Evolutionary conservation across 2,113 vertebrate genomes (phyloP).

Genomic region (Embiotoca jacksoni): DNA sequence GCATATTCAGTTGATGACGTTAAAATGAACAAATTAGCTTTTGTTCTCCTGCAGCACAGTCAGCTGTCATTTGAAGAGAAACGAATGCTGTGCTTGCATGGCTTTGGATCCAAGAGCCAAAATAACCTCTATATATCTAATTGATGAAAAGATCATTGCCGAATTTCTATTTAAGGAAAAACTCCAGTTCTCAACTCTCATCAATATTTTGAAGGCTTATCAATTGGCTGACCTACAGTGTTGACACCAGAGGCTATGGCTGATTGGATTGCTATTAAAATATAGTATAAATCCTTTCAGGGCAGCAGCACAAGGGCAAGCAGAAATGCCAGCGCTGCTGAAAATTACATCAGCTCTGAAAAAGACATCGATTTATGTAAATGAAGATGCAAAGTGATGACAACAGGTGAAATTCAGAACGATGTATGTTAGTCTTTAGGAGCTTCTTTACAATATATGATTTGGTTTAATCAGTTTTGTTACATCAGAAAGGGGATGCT

Average conservation of each 20-base stretch:
- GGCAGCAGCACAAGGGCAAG: conserved; percentile 33
- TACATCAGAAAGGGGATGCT: neutral
- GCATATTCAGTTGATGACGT: conserved; percentile 14
- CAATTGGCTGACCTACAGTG: conserved; percentile 65
- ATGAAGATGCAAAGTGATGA: conserved; percentile 19
- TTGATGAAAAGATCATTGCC: conserved; percentile 29
- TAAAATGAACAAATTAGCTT: conserved; percentile 39
- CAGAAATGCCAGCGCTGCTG: conserved; percentile 42
- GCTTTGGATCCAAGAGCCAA: too few species aligned
- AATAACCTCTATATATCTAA: conserved; percentile 14
- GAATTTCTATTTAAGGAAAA: conserved; percentile 42
- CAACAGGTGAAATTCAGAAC: neutral
- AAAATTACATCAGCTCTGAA: conserved; percentile 23
- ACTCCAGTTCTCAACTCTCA: conserved; percentile 26
- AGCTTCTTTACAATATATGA: too few species aligned
- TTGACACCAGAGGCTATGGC: conserved; percentile 62
- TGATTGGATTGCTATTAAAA: conserved; percentile 71
- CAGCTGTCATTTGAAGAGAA: too few species aligned
- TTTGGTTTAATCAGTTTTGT: neutral
- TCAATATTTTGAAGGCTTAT: conserved; percentile 68
- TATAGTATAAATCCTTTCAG: conserved; percentile 54
- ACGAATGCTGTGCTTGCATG: too few species aligned
- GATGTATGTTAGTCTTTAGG: neutral
- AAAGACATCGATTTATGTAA: conserved; percentile 54
- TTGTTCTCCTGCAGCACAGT: neutral